Base-by-base conservation (phyloP, 2,888 invertebrate species). In the Apotomis betuletana region DNA sequence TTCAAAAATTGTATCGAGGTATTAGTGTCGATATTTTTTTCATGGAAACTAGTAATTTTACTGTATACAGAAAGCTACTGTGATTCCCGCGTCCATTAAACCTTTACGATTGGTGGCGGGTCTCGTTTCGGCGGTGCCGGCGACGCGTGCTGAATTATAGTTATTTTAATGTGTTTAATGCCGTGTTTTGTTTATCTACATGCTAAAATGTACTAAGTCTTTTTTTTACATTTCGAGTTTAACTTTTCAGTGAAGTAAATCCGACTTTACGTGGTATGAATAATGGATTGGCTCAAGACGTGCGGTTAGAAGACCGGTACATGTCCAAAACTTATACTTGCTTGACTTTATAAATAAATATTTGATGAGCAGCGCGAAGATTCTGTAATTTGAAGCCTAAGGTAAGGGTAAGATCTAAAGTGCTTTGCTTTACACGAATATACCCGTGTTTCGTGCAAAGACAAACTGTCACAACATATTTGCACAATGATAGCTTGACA, bases 71-170 rank as follows among this genome's bases (percentile, higher is more conserved):
- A 46, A 27, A 10, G 59, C 38, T 57, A 27, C 64, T 64, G 55
- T 44, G 46, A n/a, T 13, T 4, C 57, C 55, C 27, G 58, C 62
- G 62, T 57, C 60, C 83, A 86, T 86, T 87, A 86, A 84, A 85
- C 80, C 79, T 85, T 87, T 86, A 85, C 82, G 84, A 86, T 81
- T 82, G 75, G 77, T 77, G 77, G 81, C 80, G 79, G 77, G 77
- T 81, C 79, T 67, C 79, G 80, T 85, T 85, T 78, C 79, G 77
- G 74, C 71, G 77, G 79, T 81, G 80, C 69, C 77, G 79, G 78
- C 76, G 81, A 78, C 80, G 80, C 80, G 81, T 80, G 79, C 75
- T 80, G 80, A 83, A 82, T 83, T 82, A 85, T 83, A 81, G 80
- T 80, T 81, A 81, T 83, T 80, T 79, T 78, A 81, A 81, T 78